These are phyloP conservation scores for Ptilorrhoa leucosticta DNA, from an alignment of 2,113 vertebrate species.

Conservation along the genomic window DNA sequence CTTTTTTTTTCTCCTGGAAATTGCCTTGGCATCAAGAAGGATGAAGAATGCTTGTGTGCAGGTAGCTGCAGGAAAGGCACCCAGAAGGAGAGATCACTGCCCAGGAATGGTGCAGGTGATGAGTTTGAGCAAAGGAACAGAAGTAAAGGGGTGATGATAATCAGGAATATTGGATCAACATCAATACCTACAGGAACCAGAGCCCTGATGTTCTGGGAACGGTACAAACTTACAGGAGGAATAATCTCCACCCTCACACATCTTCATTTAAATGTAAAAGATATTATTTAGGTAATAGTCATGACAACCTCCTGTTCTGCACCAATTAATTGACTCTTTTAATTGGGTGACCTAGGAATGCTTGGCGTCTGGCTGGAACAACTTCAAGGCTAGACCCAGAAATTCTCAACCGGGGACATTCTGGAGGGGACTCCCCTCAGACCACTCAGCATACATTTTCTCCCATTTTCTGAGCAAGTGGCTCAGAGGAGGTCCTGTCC, in stretches of 20 bases:
- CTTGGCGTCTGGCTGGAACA: not conserved
- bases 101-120: not conserved
- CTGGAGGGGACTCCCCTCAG: not conserved
- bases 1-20: not conserved
- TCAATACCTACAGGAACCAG: not conserved
- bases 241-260: not conserved
- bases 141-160: not conserved
- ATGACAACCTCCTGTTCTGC: not conserved
- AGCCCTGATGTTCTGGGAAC: not conserved
- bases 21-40: not conserved
- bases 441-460: not conserved
- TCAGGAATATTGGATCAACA: not conserved
- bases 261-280: not conserved
- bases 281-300: not conserved
- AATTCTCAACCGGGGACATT: not conserved
- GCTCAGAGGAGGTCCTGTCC: not conserved
- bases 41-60: not conserved
- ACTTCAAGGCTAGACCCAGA: not conserved
- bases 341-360: not conserved
- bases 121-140: not conserved
- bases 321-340: not conserved
- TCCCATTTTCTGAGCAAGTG: not conserved
- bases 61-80: not conserved
- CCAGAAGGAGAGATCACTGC: not conserved
- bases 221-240: not conserved